Base-by-base conservation (phyloP, 2,113 vertebrate species). In the Bettongia penicillata region DNA sequence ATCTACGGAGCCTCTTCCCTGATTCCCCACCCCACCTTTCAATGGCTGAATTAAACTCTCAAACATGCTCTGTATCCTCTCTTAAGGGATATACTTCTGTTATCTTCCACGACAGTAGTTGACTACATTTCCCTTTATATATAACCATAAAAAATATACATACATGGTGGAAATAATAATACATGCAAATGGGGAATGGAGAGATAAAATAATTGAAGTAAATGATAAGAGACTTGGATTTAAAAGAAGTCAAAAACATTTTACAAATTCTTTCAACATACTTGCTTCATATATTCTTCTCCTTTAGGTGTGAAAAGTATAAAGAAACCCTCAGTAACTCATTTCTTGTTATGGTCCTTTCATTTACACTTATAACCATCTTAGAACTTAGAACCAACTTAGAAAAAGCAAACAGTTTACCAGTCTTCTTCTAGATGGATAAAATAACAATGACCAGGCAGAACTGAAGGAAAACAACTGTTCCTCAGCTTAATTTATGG, bases 401-500 rank as follows among this genome's bases (percentile, higher is more conserved):
- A 53, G 37, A 93, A 5, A 53, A 53, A 92, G 16, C 0, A 55
- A 89, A 95, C 97, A 95, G 8, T 14, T 92, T 90, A 47, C 2
- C 96, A 9, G 1, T 28, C 92, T 93, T 97, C 47, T 77, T 95
- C 51, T 92, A 25, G 4, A 53, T 31, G 0, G 28, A 11, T 50
- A 26, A 90, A 23, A 93, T 53, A 55, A 25, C 51, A n/a, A 25
- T 3, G 49, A 84, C 37, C 12, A 50, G 0, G 89, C 52, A 90
- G 8, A 26, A 50, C 90, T 3, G 55, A 55, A 19, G 19, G 91
- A 84, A 31, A 93, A 89, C 51, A 28, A 4, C 2, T 93, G 55
- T 95, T 96, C 61, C 89, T 93, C 47, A 93, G 57, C 48, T 94
- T 11, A 53, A n/a, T 95, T 95, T 96, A 37, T 31, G 52, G 0